Base-by-base conservation (phyloP, 2,888 invertebrate species). In the Himalopsyche kuldschensis region DNA sequence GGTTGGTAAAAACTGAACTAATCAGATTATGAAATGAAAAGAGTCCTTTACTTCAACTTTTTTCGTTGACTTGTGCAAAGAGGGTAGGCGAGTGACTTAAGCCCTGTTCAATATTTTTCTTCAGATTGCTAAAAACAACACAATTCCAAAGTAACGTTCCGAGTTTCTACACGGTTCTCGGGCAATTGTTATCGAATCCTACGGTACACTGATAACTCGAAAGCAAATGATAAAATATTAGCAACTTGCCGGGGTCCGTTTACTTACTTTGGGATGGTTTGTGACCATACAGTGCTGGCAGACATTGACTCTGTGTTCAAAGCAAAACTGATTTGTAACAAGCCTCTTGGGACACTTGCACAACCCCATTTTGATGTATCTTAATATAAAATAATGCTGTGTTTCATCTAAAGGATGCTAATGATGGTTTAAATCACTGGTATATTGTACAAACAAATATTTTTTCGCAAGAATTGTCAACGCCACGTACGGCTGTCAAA, bases 281-380 rank as follows among this genome's bases (percentile, higher is more conserved):
- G 97, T 95, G 86, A 99, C 97, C 95, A 99, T 96, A 92, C 99
- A 99, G 92, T 97, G 95, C 92, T 99, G 99, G 91, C 99, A 99
- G 88, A 99, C 99, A 94, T 99, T 99, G 41, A 99, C 99, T 88
- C 98, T 93, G 90, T 99, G 99, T 90, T 99, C 99, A 91, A 98
- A 99, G 92, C 99, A 99, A 93, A 99, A 99, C 89, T 99, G 96
- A 92, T 98, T 99, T 83, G 99, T 99, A 86, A 99, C 98, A 91
- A 96, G 95, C 88, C 97, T 94, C 90, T 99, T 98, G 27, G 99
- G 98, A 92, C 99, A 99, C 90, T 99, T 99, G 91, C 99, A 99
- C 86, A 99, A 93, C 86, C 99, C 99, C 99, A 99, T 99, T 88
- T 88, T 89, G 41, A 11, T 11, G 15, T 27, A 46, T 75, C n/a